A percentile compares a stretch with the other conserved stretches of the same genome.
phyloP scores from a whole-genome alignment of 2,113 vertebrate genomes.

The Galbula dea region DNA sequence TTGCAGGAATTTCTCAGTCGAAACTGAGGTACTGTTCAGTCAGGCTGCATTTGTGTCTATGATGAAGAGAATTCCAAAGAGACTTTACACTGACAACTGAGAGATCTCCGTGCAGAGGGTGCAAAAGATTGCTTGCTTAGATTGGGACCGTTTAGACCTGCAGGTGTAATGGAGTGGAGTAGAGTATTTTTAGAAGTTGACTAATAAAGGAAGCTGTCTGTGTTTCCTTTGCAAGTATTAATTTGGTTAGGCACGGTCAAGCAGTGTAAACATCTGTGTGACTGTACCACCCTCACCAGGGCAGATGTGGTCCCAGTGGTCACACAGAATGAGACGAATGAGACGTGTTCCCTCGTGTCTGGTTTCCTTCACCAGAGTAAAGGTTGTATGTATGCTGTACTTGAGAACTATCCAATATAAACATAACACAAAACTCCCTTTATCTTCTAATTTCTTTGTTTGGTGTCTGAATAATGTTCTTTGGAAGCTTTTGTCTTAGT shows the following conservation, averaged over 20 bases:
- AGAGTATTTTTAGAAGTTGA: not conserved
- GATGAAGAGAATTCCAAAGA: not conserved
- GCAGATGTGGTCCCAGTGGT: not conserved
- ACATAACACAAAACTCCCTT: not conserved
- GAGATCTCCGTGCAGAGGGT: not conserved
- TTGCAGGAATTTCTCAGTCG: not conserved
- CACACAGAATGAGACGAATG: not conserved
- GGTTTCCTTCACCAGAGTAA: not conserved
- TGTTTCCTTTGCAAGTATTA: not conserved
- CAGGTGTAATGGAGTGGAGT: not conserved
- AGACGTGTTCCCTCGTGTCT: not conserved
- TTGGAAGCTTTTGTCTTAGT: not conserved
- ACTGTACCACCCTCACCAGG: not conserved
- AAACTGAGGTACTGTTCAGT: not conserved
- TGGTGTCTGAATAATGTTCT: not conserved
- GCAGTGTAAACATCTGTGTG: not conserved
- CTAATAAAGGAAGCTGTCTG: not conserved
- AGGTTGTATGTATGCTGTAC: not conserved
- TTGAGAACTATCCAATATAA: not conserved
- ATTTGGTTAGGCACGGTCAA: not conserved
- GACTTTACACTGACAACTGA: fast-evolving
- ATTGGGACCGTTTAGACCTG: not conserved
- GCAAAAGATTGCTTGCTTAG: not conserved
- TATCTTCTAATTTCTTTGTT: not conserved
- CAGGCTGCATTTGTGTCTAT: not conserved